Percentiles rank a stretch among this genome's conserved stretches.
phyloP scores from a whole-genome alignment of 2,113 vertebrate species.

The Alectura lathami region DNA sequence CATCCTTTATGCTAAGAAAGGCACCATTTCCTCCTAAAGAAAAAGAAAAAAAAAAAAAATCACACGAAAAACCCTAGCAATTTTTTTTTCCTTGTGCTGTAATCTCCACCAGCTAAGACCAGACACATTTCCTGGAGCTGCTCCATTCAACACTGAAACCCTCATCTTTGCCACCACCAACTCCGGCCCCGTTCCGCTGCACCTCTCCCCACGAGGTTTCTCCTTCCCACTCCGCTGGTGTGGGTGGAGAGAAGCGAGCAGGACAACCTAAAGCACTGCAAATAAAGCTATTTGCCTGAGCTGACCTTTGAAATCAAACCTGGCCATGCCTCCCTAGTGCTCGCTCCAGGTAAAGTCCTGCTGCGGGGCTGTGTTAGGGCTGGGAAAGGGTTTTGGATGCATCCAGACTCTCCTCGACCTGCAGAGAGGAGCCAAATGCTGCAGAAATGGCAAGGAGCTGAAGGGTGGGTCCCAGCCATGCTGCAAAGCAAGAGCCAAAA shows the following conservation, averaged over 20 bases:
- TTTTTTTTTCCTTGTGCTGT: background rate
- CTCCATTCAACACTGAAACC: background rate
- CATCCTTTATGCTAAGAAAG: constrained; percentile 69
- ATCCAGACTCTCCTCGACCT: accelerated
- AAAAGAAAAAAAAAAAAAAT: background rate
- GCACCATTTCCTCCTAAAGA: constrained; percentile 57
- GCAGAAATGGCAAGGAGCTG: background rate
- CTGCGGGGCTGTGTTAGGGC: background rate
- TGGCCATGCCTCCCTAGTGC: background rate
- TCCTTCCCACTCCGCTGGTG: background rate
- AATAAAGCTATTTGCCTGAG: constrained; percentile 62
- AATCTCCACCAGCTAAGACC: background rate
- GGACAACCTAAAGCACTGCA: constrained; percentile 59
- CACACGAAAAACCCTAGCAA: background rate
- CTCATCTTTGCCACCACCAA: background rate
- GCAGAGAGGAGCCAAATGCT: background rate
- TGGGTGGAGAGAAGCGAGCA: constrained; percentile 23
- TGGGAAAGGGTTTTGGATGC: background rate
- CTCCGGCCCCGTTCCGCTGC: background rate
- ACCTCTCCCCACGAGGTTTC: background rate
- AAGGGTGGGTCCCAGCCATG: background rate
- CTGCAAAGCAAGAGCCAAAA: constrained; percentile 22
- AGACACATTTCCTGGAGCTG: constrained; percentile 33
- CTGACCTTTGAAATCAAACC: constrained; percentile 68
- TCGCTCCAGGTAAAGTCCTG: constrained; percentile 5